phyloP scores from a whole-genome alignment of 2,113 vertebrate species.

The Alexandromys fortis region DNA sequence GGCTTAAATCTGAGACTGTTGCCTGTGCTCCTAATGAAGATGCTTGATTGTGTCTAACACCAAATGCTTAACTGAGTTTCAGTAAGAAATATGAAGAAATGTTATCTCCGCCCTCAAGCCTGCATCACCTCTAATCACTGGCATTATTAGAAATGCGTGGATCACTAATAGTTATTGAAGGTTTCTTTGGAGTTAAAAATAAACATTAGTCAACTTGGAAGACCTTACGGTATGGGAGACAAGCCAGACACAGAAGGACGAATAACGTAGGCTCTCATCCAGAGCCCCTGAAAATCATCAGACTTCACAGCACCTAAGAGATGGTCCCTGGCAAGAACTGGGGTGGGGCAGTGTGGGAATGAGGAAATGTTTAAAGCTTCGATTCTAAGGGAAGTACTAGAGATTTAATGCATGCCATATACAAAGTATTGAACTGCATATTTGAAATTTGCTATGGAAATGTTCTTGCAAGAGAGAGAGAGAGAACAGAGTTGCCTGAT shows the following conservation, averaged over 20 bases:
- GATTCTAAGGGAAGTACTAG: neutral
- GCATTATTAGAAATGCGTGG: neutral
- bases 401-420: neutral
- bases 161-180: neutral
- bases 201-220: neutral
- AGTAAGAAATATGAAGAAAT: neutral
- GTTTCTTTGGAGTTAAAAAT: neutral
- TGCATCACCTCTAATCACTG: neutral
- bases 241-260: neutral
- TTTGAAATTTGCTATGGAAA: neutral
- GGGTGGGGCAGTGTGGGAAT: neutral
- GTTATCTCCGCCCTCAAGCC: neutral
- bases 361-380: neutral
- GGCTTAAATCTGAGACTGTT: neutral
- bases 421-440: neutral
- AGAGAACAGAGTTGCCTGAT: neutral
- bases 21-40: neutral
- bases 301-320: neutral
- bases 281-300: neutral
- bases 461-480: neutral
- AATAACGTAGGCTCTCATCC: neutral
- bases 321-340: neutral
- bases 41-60: neutral
- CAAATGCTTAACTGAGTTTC: neutral
- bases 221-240: neutral